A percentile compares a stretch with the other conserved stretches of the same genome.
These are phyloP conservation scores for Epicauta chinensis DNA, from an alignment of 1,140 invertebrate genomes.

Conservation along the genomic window DNA sequence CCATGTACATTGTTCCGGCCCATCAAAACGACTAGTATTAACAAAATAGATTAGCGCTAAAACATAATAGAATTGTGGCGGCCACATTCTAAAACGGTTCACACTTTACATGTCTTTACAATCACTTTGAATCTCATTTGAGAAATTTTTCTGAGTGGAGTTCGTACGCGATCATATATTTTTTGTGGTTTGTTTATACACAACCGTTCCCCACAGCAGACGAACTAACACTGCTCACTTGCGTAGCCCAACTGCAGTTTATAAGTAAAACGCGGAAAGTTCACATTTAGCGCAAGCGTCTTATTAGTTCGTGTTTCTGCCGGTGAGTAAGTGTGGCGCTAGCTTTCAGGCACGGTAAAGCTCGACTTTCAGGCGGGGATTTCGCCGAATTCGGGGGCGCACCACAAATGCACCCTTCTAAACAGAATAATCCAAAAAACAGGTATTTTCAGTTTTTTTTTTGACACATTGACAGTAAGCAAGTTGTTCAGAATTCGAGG, in stretches of 20 bases:
- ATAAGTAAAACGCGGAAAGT: constrained; percentile 24
- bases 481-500: too few species aligned
- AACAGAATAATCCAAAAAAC: too few species aligned
- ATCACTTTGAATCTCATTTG: too few species aligned
- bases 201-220: constrained; percentile 17
- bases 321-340: constrained; percentile 21
- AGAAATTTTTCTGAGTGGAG: not conserved
- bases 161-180: constrained; percentile 3
- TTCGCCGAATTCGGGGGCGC: too few species aligned
- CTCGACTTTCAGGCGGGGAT: too few species aligned
- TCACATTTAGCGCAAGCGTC: constrained; percentile 27
- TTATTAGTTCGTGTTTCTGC: constrained; percentile 12
- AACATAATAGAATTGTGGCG: constrained; percentile 14
- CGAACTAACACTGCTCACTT: constrained; percentile 31
- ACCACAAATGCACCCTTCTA: too few species aligned
- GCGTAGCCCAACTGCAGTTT: constrained; percentile 29
- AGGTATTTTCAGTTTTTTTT: too few species aligned
- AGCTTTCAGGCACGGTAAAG: constrained; percentile 22
- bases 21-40: constrained; percentile 25
- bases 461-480: too few species aligned
- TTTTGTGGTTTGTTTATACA: constrained; percentile 6
- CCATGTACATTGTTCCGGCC: constrained; percentile 50
- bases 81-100: constrained; percentile 19
- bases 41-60: constrained; percentile 1
- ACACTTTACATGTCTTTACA: too few species aligned